Evolutionary conservation across 2,797 vertebrate species (phyloP).

Genomic region (Hydrocynus forskahlii): DNA sequence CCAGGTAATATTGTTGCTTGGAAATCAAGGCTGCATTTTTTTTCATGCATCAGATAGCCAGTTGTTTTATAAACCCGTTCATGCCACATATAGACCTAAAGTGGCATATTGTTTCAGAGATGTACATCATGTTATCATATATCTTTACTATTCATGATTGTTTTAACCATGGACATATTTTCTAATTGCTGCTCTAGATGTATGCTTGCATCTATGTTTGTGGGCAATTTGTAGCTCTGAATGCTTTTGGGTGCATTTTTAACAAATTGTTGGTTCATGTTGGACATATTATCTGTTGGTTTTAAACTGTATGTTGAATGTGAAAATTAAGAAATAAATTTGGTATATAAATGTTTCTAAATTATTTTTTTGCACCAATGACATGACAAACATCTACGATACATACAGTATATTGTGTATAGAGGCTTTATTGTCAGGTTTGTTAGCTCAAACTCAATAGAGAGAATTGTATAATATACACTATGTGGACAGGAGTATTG

Average conservation of each 20-base stretch:
- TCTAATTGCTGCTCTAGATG: slow-evolving; percentile 1
- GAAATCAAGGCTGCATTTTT: too few relatives aligned
- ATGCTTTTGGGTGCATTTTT: slow-evolving; percentile 70
- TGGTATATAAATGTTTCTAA: not conserved
- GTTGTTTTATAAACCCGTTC: not conserved
- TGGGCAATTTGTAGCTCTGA: slow-evolving; percentile 57
- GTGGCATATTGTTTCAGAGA: not conserved
- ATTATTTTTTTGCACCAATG: not conserved
- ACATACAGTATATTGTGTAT: too few relatives aligned
- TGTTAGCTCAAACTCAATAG: too few relatives aligned
- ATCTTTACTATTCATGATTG: not conserved
- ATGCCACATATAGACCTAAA: not conserved
- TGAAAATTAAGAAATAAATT: slow-evolving; percentile 59
- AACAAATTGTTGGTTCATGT: slow-evolving; percentile 75
- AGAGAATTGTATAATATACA: too few relatives aligned
- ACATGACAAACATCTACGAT: not conserved
- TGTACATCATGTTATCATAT: not conserved
- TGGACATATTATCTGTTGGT: slow-evolving; percentile 72
- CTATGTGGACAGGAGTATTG: too few relatives aligned
- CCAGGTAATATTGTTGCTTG: not conserved
- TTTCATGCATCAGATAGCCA: not conserved
- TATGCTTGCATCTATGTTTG: not conserved
- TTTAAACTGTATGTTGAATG: slow-evolving; percentile 63
- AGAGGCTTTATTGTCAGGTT: too few relatives aligned
- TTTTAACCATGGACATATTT: not conserved